phyloP scores from a whole-genome alignment of 2,113 vertebrate genomes.

The Mormyrus iriodes region DNA sequence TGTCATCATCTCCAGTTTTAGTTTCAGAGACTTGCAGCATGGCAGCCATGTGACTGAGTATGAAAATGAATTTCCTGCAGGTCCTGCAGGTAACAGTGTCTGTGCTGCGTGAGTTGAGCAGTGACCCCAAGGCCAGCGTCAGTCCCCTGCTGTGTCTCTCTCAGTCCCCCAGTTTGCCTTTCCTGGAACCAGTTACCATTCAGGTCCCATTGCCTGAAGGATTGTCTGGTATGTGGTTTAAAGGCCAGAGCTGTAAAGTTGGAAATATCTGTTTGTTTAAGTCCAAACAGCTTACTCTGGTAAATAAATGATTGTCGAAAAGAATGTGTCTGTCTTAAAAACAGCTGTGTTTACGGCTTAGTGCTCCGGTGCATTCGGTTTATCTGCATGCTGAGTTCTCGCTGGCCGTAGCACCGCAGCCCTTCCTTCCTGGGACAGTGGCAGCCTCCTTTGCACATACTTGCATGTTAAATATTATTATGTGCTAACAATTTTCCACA shows the following conservation, averaged over 20 bases:
- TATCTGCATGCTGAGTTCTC: not conserved
- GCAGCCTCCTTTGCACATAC: not conserved
- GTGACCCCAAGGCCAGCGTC: conserved; percentile 54
- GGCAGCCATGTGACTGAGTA: not conserved
- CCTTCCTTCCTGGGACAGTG: too few species aligned
- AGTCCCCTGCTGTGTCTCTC: conserved; percentile 81
- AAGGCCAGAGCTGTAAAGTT: not conserved
- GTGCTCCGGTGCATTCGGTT: not conserved
- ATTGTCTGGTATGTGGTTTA: conserved; percentile 68
- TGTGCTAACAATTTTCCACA: not conserved
- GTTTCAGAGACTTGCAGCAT: not conserved
- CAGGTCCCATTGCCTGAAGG: conserved; percentile 83
- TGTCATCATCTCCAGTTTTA: not conserved
- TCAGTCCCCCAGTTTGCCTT: conserved; percentile 65
- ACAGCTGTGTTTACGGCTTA: not conserved
- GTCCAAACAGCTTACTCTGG: not conserved
- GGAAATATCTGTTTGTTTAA: not conserved
- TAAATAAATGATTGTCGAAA: not conserved
- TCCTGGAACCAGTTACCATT: conserved; percentile 80
- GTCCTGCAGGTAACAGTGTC: conserved; percentile 46
- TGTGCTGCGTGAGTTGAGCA: conserved; percentile 63
- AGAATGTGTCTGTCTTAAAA: not conserved
- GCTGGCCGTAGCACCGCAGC: not conserved
- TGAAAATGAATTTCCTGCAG: not conserved
- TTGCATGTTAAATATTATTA: not conserved